Conservation (phyloP, 2,888 invertebrate genomes). For the Augiades crinisus region DNA sequence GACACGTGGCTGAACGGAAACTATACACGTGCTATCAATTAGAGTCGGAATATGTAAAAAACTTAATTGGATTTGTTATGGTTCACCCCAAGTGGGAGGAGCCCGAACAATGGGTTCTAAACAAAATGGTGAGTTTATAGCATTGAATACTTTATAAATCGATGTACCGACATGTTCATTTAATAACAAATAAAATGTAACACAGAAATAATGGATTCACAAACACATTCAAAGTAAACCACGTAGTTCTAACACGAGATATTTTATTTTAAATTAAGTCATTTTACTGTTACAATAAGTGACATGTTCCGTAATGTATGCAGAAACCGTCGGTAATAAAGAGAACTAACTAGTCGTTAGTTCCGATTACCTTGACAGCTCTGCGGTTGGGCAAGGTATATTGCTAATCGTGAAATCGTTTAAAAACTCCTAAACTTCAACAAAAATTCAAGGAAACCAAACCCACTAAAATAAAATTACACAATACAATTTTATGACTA, state of each 20-base stretch:
- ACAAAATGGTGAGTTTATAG: background rate
- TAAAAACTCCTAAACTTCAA: slow-evolving; percentile 1
- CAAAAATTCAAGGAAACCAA: slow-evolving; percentile 5
- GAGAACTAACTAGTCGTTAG: slow-evolving; percentile 47
- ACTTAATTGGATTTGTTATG: slow-evolving; percentile 51
- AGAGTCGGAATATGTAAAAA: slow-evolving; percentile 54
- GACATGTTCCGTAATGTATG: background rate
- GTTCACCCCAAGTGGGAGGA: slow-evolving; percentile 53
- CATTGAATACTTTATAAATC: too few species aligned
- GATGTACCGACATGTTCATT: too few species aligned
- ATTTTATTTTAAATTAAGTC: background rate
- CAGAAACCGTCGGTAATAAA: slow-evolving; percentile 38
- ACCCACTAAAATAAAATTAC: background rate
- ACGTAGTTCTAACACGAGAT: too few species aligned
- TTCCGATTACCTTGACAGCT: slow-evolving; percentile 40
- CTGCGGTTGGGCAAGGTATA: slow-evolving; percentile 13
- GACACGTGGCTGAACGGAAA: slow-evolving; percentile 75
- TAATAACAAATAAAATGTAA: too few species aligned
- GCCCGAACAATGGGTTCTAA: slow-evolving; percentile 27
- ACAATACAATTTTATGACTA: too few species aligned
- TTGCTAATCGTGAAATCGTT: slow-evolving; percentile 12
- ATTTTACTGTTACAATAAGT: background rate
- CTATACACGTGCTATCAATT: slow-evolving; percentile 77
- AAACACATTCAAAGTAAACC: too few species aligned
- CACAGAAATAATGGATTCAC: too few species aligned